Evolutionary conservation across 2,888 invertebrate species (phyloP).

Genomic region (Chloroclystis v-ata): DNA sequence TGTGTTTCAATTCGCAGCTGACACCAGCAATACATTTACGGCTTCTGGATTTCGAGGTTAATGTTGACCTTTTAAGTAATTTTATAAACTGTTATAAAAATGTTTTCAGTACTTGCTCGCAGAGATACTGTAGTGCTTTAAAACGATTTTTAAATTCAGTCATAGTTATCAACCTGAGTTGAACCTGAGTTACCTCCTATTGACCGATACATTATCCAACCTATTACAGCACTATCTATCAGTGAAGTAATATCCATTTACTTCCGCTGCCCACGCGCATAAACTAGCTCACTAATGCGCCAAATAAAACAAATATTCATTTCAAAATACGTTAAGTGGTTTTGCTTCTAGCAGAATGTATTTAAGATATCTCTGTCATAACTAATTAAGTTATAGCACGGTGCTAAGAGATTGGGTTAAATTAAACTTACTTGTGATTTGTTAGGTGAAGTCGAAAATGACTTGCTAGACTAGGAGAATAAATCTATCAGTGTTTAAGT

Average conservation of each 20-base stretch:
- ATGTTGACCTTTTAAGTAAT: conserved; percentile 18
- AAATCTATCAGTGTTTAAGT: no score
- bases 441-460: no score
- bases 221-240: background rate
- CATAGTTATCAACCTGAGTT: no score
- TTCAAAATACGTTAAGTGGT: conserved; percentile 7
- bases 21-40: conserved; percentile 10
- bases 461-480: no score
- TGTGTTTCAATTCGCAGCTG: conserved; percentile 21
- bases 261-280: conserved; percentile 25
- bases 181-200: background rate
- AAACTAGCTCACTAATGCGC: conserved; percentile 8
- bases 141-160: no score
- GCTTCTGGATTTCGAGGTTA: conserved; percentile 10
- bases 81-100: no score
- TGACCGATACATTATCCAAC: conserved; percentile 27
- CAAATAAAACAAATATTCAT: conserved; percentile 6
- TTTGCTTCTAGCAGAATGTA: background rate
- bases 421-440: background rate
- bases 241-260: conserved; percentile 1
- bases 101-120: no score
- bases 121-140: no score
- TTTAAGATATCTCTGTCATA: conserved; percentile 9
- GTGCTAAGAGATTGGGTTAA: background rate
- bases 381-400: conserved; percentile 1